A percentile compares a stretch with the other conserved stretches of the same genome.
Conservation (phyloP, 2,888 invertebrate species). For the Saturnia japonica region DNA sequence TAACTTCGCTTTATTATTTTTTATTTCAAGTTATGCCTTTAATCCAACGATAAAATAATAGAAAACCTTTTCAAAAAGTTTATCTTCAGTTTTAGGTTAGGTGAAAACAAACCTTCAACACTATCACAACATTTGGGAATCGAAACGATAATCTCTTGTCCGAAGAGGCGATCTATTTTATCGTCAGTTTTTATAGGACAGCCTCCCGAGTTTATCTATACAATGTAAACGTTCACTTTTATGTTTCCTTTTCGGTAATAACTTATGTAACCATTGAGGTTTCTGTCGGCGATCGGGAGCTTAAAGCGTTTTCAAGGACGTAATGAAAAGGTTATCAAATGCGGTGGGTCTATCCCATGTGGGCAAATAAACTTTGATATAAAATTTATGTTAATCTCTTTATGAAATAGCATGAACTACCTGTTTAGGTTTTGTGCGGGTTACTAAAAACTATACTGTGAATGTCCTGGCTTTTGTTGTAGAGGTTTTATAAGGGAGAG, state of each 20-base stretch:
- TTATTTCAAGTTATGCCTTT: neutral
- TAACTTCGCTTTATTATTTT: too few species aligned
- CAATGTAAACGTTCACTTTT: slow-evolving; percentile 24
- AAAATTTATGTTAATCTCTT: slow-evolving; percentile 8
- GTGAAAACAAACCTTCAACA: slow-evolving; percentile 8
- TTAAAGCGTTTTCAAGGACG: slow-evolving; percentile 13
- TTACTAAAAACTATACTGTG: neutral
- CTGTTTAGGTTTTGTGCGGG: neutral
- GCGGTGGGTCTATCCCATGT: slow-evolving; percentile 2
- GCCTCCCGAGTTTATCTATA: slow-evolving; percentile 25
- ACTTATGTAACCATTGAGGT: slow-evolving; percentile 16
- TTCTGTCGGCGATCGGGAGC: slow-evolving; percentile 10
- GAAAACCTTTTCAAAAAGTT: neutral
- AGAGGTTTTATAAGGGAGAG: too few species aligned
- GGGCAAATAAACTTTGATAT: slow-evolving; percentile 4
- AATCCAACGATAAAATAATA: neutral
- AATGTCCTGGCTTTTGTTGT: neutral
- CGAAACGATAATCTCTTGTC: slow-evolving; percentile 21
- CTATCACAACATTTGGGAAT: slow-evolving; percentile 29
- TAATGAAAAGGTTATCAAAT: slow-evolving; percentile 15
- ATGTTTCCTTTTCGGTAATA: slow-evolving; percentile 19
- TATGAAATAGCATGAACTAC: neutral
- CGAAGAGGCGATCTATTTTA: slow-evolving; percentile 30
- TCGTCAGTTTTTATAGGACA: slow-evolving; percentile 40
- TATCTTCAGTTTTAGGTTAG: neutral